Evolutionary conservation across 2,113 vertebrate species (phyloP).

Genomic region (Microcebus tavaratra): DNA sequence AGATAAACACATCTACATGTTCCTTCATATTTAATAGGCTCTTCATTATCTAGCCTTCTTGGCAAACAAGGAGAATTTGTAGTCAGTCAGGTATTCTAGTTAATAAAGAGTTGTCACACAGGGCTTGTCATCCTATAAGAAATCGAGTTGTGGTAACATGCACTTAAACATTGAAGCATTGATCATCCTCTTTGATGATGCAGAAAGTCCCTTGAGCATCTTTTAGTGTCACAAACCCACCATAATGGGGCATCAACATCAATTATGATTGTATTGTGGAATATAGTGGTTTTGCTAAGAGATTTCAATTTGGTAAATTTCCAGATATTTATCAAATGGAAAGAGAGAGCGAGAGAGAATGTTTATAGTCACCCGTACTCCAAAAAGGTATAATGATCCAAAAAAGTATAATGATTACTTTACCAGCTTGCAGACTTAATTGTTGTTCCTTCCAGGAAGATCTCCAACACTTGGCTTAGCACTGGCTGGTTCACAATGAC

Average conservation of each 20-base stretch:
- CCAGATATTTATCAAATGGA: background rate
- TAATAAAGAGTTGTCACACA: background rate
- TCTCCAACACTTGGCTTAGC: conserved; percentile 99
- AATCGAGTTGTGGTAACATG: background rate
- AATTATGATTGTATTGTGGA: background rate
- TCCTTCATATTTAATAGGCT: background rate
- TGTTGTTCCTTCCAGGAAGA: conserved; percentile 90
- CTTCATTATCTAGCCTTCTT: background rate
- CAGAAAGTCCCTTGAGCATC: background rate
- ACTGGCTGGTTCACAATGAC: conserved; percentile 99
- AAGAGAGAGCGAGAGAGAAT: too few relatives aligned
- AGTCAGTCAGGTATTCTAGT: background rate
- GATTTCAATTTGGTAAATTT: background rate
- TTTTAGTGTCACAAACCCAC: background rate
- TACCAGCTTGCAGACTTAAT: conserved; percentile 77
- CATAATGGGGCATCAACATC: background rate
- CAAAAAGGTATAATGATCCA: background rate
- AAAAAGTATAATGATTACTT: conserved; percentile 21
- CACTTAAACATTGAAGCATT: background rate
- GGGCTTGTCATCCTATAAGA: background rate
- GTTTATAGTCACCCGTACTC: background rate
- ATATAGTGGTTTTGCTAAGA: background rate
- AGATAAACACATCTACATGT: background rate
- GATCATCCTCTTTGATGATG: background rate
- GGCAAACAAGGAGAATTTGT: background rate